Base-by-base conservation (phyloP, 2,113 vertebrate genomes). In the Ameiurus melas region DNA sequence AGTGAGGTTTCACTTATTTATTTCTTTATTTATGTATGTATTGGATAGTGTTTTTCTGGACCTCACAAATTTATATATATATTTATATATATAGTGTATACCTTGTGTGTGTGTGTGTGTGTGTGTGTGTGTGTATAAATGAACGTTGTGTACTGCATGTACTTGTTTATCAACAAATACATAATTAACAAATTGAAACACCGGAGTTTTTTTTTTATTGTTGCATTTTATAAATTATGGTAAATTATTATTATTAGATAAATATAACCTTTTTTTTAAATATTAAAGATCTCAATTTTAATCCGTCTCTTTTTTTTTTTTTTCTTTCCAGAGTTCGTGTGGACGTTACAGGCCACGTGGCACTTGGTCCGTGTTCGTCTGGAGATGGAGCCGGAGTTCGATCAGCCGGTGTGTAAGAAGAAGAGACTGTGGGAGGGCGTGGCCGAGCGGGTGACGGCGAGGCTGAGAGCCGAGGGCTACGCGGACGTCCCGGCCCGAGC, bases 341-440 rank as follows among this genome's bases (percentile, higher is more conserved):
- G 95, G 95, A 96, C 95, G 0, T 85, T 95, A 25, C 94, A 95
- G 90, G 95, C 94, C 3, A 96, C 95, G 14, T 96, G 95, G 95
- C 92, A 95, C 84, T 93, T 96, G 1, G 94, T 95, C 60, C 93
- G 92, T 83, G 93, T 92, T 20, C 93, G 95, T 0, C 91, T 96
- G 17, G 94, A 95, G 39, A 95, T 96, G 95, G 95, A 96, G 51
- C 90, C 87, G 33, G 94, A 93, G 3, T 96, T 96, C 51, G 94
- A 95, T 84, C 95, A 95, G 92, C 94, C 95, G 0, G 94, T 96
- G 0, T 96, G 95, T 90, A 96, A 95, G 90, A 96, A 96, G 83
- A 96, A 95, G 93, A 93, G 95, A 89, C 94, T 96, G 0, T 96
- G 95, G 95, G 95, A 96, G 88, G 90, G 90, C 30, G 94, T 95